Percentiles rank a stretch among this genome's conserved stretches.
Evolutionary conservation across 35 echinoderm and acorn worm species (phyloP).

Genomic region (Ophioderma brevispina): DNA sequence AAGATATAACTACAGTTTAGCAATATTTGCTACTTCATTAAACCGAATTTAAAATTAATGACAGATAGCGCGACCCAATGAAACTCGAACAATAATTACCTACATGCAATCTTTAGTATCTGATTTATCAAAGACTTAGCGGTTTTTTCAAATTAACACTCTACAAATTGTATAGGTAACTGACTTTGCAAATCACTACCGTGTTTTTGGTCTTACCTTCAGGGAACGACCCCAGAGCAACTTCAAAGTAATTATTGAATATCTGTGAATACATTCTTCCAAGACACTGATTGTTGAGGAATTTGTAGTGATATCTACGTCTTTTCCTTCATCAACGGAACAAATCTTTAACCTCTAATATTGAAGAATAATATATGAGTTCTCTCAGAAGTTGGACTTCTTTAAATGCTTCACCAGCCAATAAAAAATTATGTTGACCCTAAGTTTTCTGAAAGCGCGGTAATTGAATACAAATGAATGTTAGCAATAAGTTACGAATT

Average conservation of each 20-base stretch:
- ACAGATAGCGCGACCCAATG: too few species aligned
- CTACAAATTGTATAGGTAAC: neutral
- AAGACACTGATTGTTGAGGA: neutral
- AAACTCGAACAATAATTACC: too few species aligned
- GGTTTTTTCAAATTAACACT: neutral
- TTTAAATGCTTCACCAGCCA: neutral
- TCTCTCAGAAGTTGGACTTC: neutral
- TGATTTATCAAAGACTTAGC: neutral
- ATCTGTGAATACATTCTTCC: slow-evolving; percentile 10
- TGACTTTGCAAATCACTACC: neutral
- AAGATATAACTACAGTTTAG: too few species aligned
- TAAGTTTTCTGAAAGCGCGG: too few species aligned
- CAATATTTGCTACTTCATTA: too few species aligned
- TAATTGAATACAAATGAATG: too few species aligned
- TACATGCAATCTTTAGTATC: too few species aligned
- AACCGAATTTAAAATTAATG: too few species aligned
- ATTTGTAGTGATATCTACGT: neutral
- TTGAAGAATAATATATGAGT: neutral
- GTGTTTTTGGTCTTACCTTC: slow-evolving; percentile 12
- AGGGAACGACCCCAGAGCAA: neutral
- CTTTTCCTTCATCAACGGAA: neutral
- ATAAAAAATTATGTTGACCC: too few species aligned
- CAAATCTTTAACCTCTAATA: slow-evolving; percentile 12
- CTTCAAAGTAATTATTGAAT: neutral
- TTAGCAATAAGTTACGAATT: too few species aligned